Evolutionary conservation across 2,797 vertebrate species (phyloP).

Genomic region (Mastacembelus armatus): DNA sequence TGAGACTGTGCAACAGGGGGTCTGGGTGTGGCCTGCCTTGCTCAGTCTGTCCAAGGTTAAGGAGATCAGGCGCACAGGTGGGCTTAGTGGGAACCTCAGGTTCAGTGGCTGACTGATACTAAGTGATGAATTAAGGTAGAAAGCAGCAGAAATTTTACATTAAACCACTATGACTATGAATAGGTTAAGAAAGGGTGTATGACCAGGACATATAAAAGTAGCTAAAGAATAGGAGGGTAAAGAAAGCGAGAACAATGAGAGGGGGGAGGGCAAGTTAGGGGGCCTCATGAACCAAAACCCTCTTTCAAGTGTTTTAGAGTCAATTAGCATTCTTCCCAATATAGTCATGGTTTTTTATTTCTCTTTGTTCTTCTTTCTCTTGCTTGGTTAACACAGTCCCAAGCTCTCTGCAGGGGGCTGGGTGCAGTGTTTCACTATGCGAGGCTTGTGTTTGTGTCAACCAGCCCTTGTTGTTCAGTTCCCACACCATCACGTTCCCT

Average conservation of each 20-base stretch:
- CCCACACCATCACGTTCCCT: slow-evolving; percentile 68
- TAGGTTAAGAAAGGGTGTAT: slow-evolving; percentile 31
- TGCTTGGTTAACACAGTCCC: slow-evolving; percentile 59
- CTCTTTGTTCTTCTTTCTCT: slow-evolving; percentile 66
- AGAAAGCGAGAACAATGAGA: slow-evolving; percentile 28
- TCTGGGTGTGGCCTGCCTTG: slow-evolving; percentile 42
- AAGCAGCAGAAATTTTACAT: slow-evolving; percentile 22
- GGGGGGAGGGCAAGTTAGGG: slow-evolving; percentile 36
- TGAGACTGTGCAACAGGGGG: slow-evolving; percentile 63
- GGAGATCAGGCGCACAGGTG: slow-evolving; percentile 36
- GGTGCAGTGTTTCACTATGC: slow-evolving; percentile 81
- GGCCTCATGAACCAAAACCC: slow-evolving; percentile 42
- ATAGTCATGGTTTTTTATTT: slow-evolving; percentile 57
- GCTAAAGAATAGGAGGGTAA: slow-evolving; percentile 36
- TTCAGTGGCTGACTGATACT: slow-evolving; percentile 4
- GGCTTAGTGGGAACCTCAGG: slow-evolving; percentile 17
- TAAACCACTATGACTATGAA: slow-evolving; percentile 23
- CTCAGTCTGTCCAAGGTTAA: slow-evolving; percentile 54
- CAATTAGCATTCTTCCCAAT: slow-evolving; percentile 66
- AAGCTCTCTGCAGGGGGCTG: slow-evolving; percentile 62
- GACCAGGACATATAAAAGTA: slow-evolving; percentile 39
- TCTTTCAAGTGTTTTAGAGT: slow-evolving; percentile 63
- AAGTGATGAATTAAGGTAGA: slow-evolving; percentile 13
- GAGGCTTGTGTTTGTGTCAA: slow-evolving; percentile 63
- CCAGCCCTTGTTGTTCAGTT: too few species aligned